Conservation (phyloP, 2,113 vertebrate species). For the Natator depressus region DNA sequence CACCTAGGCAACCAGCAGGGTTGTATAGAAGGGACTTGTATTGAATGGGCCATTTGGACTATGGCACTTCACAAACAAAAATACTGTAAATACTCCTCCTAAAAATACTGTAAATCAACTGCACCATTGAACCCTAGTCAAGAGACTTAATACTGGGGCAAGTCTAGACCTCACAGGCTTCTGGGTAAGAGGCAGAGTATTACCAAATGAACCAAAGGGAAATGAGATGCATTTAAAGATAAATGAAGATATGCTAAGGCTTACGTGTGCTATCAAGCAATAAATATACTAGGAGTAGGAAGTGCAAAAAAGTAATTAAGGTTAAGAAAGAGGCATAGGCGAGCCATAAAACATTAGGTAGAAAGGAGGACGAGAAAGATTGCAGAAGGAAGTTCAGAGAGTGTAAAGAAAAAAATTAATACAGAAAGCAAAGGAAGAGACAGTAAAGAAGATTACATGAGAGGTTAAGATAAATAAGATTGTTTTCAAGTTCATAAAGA, state of each 20-base stretch:
- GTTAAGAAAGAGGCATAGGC: constrained; percentile 74
- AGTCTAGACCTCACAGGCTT: background rate
- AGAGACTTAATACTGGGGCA: background rate
- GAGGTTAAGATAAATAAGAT: constrained; percentile 53
- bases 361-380: constrained; percentile 74
- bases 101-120: background rate
- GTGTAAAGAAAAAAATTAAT: constrained; percentile 69
- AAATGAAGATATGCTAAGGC: constrained; percentile 37
- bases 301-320: constrained; percentile 62
- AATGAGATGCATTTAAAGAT: constrained; percentile 38
- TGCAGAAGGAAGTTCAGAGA: constrained; percentile 59
- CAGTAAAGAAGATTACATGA: constrained; percentile 44
- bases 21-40: background rate
- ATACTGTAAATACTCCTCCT: background rate
- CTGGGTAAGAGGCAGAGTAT: background rate
- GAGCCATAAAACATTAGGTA: constrained; percentile 74
- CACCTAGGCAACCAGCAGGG: background rate
- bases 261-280: constrained; percentile 71
- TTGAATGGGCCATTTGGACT: background rate
- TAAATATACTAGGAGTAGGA: constrained; percentile 49
- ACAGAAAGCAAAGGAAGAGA: constrained; percentile 26
- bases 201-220: constrained; percentile 34
- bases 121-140: background rate
- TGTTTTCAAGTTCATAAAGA: constrained; percentile 17
- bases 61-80: background rate